A percentile compares a stretch with the other conserved stretches of the same genome.
Conservation (phyloP, 2,113 vertebrate species). For the Climacteris rufus region DNA sequence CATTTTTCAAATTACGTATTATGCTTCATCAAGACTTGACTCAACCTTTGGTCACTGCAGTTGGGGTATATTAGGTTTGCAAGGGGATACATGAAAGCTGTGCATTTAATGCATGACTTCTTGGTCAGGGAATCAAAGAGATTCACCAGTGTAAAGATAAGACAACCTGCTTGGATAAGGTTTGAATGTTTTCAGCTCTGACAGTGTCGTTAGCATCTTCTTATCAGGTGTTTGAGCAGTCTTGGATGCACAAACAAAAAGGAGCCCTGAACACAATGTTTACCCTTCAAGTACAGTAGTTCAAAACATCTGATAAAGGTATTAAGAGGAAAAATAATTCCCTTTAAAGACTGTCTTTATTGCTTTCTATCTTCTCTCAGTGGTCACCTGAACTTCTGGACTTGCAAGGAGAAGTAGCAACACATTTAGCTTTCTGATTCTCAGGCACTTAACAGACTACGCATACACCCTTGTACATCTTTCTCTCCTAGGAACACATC, state of each 20-base stretch:
- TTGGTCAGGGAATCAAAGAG: not conserved
- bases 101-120: not conserved
- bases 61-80: not conserved
- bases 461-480: not conserved
- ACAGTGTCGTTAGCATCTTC: not conserved
- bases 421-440: not conserved
- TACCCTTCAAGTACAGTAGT: not conserved
- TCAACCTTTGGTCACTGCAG: not conserved
- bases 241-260: not conserved
- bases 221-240: not conserved
- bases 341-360: not conserved
- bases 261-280: not conserved
- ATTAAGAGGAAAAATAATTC: not conserved
- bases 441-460: not conserved
- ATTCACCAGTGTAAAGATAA: not conserved
- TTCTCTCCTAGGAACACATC: not conserved
- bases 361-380: not conserved
- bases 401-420: not conserved
- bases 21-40: not conserved
- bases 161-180: not conserved
- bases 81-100: not conserved
- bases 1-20: not conserved
- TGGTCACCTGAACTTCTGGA: not conserved
- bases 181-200: not conserved
- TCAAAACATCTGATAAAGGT: not conserved